These are phyloP conservation scores for Alexandromys fortis DNA, from an alignment of 2,113 vertebrate species.

Conservation along the genomic window DNA sequence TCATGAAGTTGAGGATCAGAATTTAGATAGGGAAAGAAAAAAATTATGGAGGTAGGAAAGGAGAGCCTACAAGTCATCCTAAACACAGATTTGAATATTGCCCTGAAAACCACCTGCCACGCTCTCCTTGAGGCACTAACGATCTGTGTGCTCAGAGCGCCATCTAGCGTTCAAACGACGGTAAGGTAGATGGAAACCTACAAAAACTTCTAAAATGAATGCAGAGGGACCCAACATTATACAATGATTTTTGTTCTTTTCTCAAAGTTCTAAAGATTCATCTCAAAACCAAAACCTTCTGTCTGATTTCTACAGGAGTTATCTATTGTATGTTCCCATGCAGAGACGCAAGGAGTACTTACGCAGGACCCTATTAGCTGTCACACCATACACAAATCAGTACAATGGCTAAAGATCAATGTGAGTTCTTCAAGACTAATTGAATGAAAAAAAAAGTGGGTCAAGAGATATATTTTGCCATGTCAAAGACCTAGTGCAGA, in stretches of 20 bases:
- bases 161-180: neutral
- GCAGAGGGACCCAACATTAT: no score
- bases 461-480: no score
- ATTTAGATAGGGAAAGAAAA: no score
- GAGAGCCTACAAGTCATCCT: neutral
- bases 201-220: neutral
- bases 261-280: neutral
- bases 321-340: neutral
- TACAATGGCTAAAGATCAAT: neutral
- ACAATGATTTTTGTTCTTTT: neutral
- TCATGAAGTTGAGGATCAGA: no score
- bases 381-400: neutral
- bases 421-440: neutral
- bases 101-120: neutral
- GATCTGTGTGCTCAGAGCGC: neutral
- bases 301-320: neutral
- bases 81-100: neutral
- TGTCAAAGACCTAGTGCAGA: neutral
- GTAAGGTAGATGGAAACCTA: neutral
- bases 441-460: neutral
- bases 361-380: rapidly evolving
- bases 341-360: neutral
- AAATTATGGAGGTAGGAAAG: no score
- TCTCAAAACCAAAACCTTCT: neutral
- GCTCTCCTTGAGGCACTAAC: neutral